Evolutionary conservation across 2,888 invertebrate genomes (phyloP).

Genomic region (Cheilosia impressa): DNA sequence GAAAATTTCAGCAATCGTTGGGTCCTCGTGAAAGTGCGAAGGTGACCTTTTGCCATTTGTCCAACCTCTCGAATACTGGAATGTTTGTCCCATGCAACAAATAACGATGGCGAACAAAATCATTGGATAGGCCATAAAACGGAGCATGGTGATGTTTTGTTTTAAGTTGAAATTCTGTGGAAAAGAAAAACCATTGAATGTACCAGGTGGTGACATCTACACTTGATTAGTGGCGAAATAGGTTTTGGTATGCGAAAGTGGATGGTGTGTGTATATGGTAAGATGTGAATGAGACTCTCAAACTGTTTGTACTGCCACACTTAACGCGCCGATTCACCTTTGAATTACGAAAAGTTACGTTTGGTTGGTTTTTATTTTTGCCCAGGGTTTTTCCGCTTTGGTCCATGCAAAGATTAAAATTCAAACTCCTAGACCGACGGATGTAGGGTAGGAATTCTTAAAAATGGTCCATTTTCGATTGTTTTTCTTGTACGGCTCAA

Average conservation of each 20-base stretch:
- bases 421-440: too few species aligned
- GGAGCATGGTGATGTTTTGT: constrained; percentile 64
- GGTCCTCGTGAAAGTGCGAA: constrained; percentile 76
- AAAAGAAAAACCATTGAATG: neutral
- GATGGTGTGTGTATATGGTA: constrained; percentile 14
- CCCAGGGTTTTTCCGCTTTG: too few species aligned
- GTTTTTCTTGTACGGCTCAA: too few species aligned
- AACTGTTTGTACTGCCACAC: constrained; percentile 11
- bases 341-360: too few species aligned
- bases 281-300: neutral
- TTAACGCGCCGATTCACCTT: too few species aligned
- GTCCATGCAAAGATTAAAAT: too few species aligned
- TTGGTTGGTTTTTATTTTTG: too few species aligned
- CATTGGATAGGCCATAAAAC: constrained; percentile 78
- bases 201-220: constrained; percentile 5
- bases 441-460: too few species aligned
- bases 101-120: constrained; percentile 63
- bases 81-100: constrained; percentile 86
- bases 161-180: constrained; percentile 13
- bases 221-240: neutral
- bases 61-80: constrained; percentile 92
- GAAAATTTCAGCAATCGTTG: constrained; percentile 78
- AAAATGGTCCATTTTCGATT: too few species aligned
- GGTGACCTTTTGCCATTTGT: constrained; percentile 88
- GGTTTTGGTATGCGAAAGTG: neutral